Percentiles rank a stretch among this genome's conserved stretches.
Conservation (phyloP, 2,888 invertebrate genomes). For the Eupithecia centaureata region DNA sequence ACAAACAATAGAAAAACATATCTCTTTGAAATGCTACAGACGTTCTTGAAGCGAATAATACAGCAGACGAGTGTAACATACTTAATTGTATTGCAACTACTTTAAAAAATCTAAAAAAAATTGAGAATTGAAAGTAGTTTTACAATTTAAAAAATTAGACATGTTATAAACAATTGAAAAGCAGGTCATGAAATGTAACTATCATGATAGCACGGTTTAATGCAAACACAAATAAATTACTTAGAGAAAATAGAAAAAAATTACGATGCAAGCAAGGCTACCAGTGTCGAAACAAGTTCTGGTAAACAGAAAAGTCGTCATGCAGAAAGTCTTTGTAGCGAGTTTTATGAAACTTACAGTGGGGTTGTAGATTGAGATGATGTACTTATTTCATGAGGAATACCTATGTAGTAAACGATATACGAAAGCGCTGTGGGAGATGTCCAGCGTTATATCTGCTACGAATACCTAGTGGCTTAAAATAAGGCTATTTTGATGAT, state of each 20-base stretch:
- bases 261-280: background rate
- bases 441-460: background rate
- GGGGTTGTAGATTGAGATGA: background rate
- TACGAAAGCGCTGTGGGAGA: background rate
- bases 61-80: slow-evolving; percentile 1
- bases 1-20: background rate
- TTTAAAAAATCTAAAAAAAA: too few relatives aligned
- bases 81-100: too few relatives aligned
- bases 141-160: slow-evolving; percentile 30
- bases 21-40: background rate
- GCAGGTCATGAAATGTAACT: slow-evolving; percentile 36
- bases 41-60: slow-evolving; percentile 16
- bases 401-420: background rate
- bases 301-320: slow-evolving; percentile 6
- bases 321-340: slow-evolving; percentile 21
- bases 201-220: slow-evolving; percentile 33
- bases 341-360: slow-evolving; percentile 26
- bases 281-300: slow-evolving; percentile 11
- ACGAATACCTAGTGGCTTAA: slow-evolving; percentile 22
- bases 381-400: background rate
- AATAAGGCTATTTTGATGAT: slow-evolving; percentile 37
- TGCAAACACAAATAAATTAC: slow-evolving; percentile 17
- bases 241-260: slow-evolving; percentile 12
- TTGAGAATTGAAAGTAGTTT: slow-evolving; percentile 14
- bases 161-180: slow-evolving; percentile 33